Conservation (phyloP, 2,113 vertebrate species). For the Mola mola region DNA sequence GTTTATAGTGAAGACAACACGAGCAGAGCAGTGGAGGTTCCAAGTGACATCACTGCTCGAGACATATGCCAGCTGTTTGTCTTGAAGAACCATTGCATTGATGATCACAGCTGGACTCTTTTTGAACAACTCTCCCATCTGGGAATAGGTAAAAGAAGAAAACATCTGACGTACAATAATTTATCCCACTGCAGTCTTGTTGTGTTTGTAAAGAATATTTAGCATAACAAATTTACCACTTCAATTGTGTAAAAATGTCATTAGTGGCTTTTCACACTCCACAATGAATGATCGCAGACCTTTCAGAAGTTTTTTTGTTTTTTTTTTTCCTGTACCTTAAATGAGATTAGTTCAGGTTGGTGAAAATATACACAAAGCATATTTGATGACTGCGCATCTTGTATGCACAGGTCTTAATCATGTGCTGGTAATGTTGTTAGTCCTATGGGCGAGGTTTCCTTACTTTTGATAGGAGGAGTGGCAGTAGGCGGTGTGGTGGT, state of each 20-base stretch:
- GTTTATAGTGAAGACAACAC: slow-evolving; percentile 95
- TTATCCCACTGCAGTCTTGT: too few species aligned
- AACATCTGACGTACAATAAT: too few species aligned
- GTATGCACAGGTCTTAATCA: neutral
- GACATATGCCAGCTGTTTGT: slow-evolving; percentile 95
- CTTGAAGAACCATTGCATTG: slow-evolving; percentile 92
- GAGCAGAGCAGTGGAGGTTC: slow-evolving; percentile 93
- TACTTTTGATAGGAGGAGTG: slow-evolving; percentile 13
- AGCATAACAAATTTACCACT: too few species aligned
- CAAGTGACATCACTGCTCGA: slow-evolving; percentile 90
- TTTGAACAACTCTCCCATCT: slow-evolving; percentile 88
- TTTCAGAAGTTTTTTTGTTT: too few species aligned
- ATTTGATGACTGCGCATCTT: neutral
- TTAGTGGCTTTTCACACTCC: too few species aligned
- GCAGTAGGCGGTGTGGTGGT: neutral
- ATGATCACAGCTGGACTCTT: slow-evolving; percentile 96
- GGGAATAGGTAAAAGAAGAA: slow-evolving; percentile 84
- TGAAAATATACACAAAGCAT: neutral
- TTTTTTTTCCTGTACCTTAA: too few species aligned
- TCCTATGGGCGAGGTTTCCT: slow-evolving; percentile 4
- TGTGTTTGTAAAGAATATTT: too few species aligned
- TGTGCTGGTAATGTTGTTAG: slow-evolving; percentile 21
- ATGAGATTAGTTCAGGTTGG: too few species aligned
- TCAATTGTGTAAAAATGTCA: too few species aligned
- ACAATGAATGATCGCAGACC: too few species aligned